Percentiles rank a stretch among this genome's conserved stretches.
phyloP scores from a whole-genome alignment of 2,888 invertebrate species.

The Tholera decimalis region DNA sequence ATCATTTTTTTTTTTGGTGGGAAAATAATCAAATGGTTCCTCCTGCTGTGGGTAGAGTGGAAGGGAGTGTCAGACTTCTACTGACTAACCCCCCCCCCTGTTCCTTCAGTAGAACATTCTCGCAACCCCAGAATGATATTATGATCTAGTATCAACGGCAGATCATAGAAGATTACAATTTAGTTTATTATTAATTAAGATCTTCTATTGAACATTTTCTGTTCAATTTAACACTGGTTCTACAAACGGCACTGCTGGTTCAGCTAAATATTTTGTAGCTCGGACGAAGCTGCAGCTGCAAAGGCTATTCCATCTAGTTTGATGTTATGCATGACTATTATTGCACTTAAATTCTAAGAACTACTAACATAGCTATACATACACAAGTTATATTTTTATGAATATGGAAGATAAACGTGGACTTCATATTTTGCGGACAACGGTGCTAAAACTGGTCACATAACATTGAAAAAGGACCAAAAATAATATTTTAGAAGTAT shows the following conservation, averaged over 20 bases:
- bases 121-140: too few relatives aligned
- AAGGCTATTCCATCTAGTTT: conserved; percentile 11
- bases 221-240: not conserved
- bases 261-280: not conserved
- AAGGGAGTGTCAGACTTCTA: too few relatives aligned
- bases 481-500: not conserved
- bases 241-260: not conserved
- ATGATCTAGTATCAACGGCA: too few relatives aligned
- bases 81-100: too few relatives aligned
- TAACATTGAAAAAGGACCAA: not conserved
- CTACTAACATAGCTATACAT: conserved; percentile 1
- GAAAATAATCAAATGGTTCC: too few relatives aligned
- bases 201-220: not conserved
- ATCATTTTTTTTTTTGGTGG: too few relatives aligned
- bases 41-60: too few relatives aligned
- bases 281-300: conserved; percentile 14
- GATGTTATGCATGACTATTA: conserved; percentile 15
- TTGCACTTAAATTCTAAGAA: conserved; percentile 19
- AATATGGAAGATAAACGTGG: not conserved
- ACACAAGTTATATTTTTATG: conserved; percentile 16
- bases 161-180: too few relatives aligned
- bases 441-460: not conserved
- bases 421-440: not conserved
- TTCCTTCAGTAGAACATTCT: too few relatives aligned
- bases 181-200: too few relatives aligned